These are phyloP conservation scores for Phragmatobia fuliginosa DNA, from an alignment of 2,888 invertebrate genomes.

Conservation along the genomic window DNA sequence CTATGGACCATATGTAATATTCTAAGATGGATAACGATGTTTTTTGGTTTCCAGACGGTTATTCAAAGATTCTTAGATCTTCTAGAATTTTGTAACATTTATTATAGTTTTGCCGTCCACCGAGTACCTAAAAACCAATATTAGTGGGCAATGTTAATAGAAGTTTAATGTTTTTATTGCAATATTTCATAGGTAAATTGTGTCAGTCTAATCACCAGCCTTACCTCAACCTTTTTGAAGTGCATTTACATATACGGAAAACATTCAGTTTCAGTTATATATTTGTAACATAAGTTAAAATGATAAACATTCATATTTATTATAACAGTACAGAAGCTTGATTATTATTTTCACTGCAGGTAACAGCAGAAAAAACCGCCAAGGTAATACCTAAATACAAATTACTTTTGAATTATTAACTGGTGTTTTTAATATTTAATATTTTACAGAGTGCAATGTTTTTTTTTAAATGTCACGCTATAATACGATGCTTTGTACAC, in stretches of 20 bases:
- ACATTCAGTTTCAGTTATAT: too few species aligned
- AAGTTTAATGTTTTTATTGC: not conserved
- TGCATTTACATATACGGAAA: not conserved
- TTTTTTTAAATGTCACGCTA: not conserved
- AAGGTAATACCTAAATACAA: constrained; percentile 6
- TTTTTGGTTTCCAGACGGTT: not conserved
- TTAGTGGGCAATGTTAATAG: not conserved
- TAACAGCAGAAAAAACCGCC: constrained; percentile 11
- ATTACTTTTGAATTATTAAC: not conserved
- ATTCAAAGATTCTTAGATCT: not conserved
- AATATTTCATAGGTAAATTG: not conserved
- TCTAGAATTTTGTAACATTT: not conserved
- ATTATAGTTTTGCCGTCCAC: too few species aligned
- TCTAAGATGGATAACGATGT: not conserved
- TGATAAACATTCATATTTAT: too few species aligned
- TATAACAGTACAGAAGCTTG: not conserved
- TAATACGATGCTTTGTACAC: not conserved
- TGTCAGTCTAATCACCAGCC: not conserved
- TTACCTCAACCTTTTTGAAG: not conserved
- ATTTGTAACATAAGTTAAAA: too few species aligned
- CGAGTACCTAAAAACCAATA: not conserved
- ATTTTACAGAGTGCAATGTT: not conserved
- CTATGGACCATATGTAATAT: not conserved
- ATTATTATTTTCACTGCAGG: constrained; percentile 15
- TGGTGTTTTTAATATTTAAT: not conserved